Evolutionary conservation across 1,140 invertebrate genomes (phyloP), one percentile per base, ranked within the genome.

Genomic region (Drosophila murphyi): DNA sequence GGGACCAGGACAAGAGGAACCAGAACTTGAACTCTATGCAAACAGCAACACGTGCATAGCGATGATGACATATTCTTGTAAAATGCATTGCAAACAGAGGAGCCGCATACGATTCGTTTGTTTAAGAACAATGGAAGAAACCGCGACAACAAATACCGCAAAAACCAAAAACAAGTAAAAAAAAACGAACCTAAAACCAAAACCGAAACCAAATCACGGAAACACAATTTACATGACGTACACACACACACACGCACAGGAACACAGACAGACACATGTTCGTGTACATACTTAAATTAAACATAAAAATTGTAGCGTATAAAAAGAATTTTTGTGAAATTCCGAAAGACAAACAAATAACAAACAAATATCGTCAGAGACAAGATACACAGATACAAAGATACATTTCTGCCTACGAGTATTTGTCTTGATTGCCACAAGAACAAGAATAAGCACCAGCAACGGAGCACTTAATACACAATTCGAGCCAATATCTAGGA

Each of bases 271-370:
- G 78, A 80, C 79, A 81, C 60, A 77, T 72, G 62, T 67, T 52
- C 55, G 70, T 72, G 45, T 72, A 59, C 61, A 65, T 57, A 71
- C 68, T 71, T 48, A 81, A 69, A 81, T 77, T 77, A 78, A 73
- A 85, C 81, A 83, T 85, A 48, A 59, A 83, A 86, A 88, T 80
- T 88, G 65, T 80, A 77, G 60, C 60, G 63, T 67, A 87, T 74
- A 88, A 87, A 87, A 83, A 79, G 80, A 87, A 88, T 88, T 88
- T 20, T 77, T 62, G 70, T 87, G 76, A 88, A 88, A 87, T 88
- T 79, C 85, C 83, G 83, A 89, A 87, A 83, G 57, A 61, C 77
- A 87, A 87, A 86, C 76, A 87, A 70, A 62, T 39, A 60, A 50
- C 52, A 77, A 88, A 77, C 67, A 83, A 72, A 82, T 48, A 85